These are phyloP conservation scores for Melanotus villosus DNA, from an alignment of 2,888 invertebrate species.

Conservation along the genomic window DNA sequence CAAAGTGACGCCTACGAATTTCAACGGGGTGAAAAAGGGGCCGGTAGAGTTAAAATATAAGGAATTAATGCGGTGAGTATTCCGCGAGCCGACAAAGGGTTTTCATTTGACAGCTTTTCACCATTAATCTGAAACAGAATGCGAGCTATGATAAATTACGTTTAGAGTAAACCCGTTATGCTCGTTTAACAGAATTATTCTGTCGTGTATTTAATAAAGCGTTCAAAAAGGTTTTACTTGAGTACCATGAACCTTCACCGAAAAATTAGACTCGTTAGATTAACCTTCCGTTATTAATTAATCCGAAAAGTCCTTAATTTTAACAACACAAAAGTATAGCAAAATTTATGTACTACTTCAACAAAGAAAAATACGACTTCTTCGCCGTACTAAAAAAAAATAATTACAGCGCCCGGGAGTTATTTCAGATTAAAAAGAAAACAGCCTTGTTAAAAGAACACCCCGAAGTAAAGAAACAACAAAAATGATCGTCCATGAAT, in stretches of 20 bases:
- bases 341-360: too few species aligned
- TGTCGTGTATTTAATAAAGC: conserved; percentile 13
- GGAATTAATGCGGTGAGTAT: conserved; percentile 12
- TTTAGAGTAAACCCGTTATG: conserved; percentile 17
- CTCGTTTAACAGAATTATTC: conserved; percentile 16
- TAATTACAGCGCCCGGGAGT: too few species aligned
- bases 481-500: too few species aligned
- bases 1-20: neutral
- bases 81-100: neutral
- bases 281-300: too few species aligned
- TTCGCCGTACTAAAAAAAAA: too few species aligned
- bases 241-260: neutral
- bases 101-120: conserved; percentile 18
- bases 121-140: conserved; percentile 11
- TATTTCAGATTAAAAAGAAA: too few species aligned
- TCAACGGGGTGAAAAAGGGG: neutral
- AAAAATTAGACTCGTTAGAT: conserved; percentile 4
- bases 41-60: conserved; percentile 1
- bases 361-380: too few species aligned
- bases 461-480: too few species aligned
- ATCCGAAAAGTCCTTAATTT: too few species aligned
- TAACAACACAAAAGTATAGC: too few species aligned
- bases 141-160: conserved; percentile 6
- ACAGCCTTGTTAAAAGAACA: too few species aligned
- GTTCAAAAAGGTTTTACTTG: neutral